A percentile compares a stretch with the other conserved stretches of the same genome.
These are phyloP conservation scores for Timema podura DNA, from an alignment of 2,888 invertebrate species.

Conservation along the genomic window DNA sequence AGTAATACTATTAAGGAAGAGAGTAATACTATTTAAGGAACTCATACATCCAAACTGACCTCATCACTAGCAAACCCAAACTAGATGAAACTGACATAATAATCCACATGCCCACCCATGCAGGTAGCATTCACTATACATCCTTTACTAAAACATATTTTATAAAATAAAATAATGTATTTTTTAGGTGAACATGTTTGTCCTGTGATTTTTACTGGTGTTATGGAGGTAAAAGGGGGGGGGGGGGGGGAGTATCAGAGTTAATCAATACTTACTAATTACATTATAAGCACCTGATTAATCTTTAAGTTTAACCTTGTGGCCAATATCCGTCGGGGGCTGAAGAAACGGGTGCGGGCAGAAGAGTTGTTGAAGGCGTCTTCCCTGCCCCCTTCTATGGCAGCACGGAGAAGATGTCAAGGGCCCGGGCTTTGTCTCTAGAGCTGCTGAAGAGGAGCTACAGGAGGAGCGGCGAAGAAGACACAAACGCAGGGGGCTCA, in stretches of 20 bases:
- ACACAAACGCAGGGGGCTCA: slow-evolving; percentile 13
- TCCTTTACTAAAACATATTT: background rate
- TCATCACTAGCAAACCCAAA: too few species aligned
- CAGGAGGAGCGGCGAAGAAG: slow-evolving; percentile 15
- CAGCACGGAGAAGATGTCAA: slow-evolving; percentile 50
- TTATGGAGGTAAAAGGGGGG: too few species aligned
- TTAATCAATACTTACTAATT: background rate
- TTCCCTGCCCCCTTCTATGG: slow-evolving; percentile 65
- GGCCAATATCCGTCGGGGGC: slow-evolving; percentile 42
- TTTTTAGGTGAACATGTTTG: background rate
- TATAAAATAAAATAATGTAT: background rate
- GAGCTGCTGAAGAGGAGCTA: slow-evolving; percentile 5
- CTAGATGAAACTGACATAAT: background rate
- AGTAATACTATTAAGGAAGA: too few species aligned
- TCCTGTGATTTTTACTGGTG: too few species aligned
- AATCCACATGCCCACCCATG: background rate
- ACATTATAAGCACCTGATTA: background rate
- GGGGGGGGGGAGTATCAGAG: too few species aligned
- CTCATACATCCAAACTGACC: too few species aligned
- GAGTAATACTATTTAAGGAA: too few species aligned
- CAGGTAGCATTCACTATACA: background rate
- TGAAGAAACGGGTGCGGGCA: slow-evolving; percentile 64
- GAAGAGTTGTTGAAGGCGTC: slow-evolving; percentile 64
- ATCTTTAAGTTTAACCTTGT: background rate
- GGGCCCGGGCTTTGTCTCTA: slow-evolving; percentile 18